Conservation (phyloP, 2,797 vertebrate genomes). For the Danio jaintianensis region DNA sequence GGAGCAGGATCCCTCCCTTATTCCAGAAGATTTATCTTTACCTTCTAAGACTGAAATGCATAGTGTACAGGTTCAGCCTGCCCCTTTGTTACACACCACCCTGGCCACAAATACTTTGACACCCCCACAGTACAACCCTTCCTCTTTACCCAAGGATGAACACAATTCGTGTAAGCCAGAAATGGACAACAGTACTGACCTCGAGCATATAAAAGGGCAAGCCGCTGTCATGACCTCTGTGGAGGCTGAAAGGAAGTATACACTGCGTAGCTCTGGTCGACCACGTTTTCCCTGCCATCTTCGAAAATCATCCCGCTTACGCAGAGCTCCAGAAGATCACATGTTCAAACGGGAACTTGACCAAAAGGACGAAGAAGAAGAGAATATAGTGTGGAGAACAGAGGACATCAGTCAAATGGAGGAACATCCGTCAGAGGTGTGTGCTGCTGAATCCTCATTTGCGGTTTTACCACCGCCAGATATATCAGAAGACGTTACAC, state of each 20-base stretch:
- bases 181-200: conserved; percentile 74
- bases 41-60: conserved; percentile 69
- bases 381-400: conserved; percentile 52
- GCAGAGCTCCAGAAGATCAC: conserved; percentile 75
- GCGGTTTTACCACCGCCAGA: conserved; percentile 37
- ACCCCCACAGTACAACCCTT: conserved; percentile 49
- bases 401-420: conserved; percentile 58
- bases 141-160: conserved; percentile 61
- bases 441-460: conserved; percentile 59
- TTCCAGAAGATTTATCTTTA: conserved; percentile 59
- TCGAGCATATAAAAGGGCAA: conserved; percentile 72
- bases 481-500: conserved; percentile 36
- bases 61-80: conserved; percentile 69
- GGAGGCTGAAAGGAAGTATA: conserved; percentile 93
- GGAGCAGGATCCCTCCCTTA: conserved; percentile 56
- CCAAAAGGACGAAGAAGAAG: conserved; percentile 65
- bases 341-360: conserved; percentile 69
- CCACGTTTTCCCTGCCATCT: conserved; percentile 94
- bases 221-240: conserved; percentile 73
- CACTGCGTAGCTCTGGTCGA: conserved; percentile 92
- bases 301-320: conserved; percentile 85
- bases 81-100: conserved; percentile 61
- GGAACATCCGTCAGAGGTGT: conserved; percentile 67
- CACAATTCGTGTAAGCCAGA: conserved; percentile 68
- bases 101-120: conserved; percentile 64